A percentile compares a stretch with the other conserved stretches of the same genome.
These are phyloP conservation scores for Drosophila novamexicana DNA, from an alignment of 1,140 invertebrate species.

Conservation along the genomic window DNA sequence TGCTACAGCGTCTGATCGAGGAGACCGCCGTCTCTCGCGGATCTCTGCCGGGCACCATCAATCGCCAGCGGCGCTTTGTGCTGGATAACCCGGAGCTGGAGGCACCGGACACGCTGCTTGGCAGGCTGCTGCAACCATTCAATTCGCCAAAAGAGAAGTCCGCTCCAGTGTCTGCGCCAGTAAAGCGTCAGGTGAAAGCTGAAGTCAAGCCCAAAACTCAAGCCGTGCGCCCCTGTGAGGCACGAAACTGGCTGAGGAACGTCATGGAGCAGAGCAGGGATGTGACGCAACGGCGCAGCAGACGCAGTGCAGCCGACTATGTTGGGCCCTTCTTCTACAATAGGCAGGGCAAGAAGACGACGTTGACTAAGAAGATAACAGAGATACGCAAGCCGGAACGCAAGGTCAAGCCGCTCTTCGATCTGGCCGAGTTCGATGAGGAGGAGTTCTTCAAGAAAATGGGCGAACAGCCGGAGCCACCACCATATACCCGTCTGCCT, in stretches of 20 bases:
- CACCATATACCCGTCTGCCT: slow-evolving; percentile 60
- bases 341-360: slow-evolving; percentile 56
- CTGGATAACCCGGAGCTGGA: slow-evolving; percentile 51
- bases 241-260: slow-evolving; percentile 58
- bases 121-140: slow-evolving; percentile 50
- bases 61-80: slow-evolving; percentile 66
- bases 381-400: slow-evolving; percentile 76
- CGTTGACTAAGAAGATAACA: slow-evolving; percentile 75
- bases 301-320: slow-evolving; percentile 53
- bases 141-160: not conserved
- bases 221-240: slow-evolving; percentile 39
- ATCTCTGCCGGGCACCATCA: slow-evolving; percentile 49
- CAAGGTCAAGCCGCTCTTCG: slow-evolving; percentile 62
- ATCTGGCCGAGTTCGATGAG: slow-evolving; percentile 74
- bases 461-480: slow-evolving; percentile 60
- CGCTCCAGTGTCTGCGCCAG: not conserved
- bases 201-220: slow-evolving; percentile 7
- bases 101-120: slow-evolving; percentile 25
- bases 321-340: slow-evolving; percentile 69
- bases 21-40: slow-evolving; percentile 64
- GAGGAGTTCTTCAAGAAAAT: slow-evolving; percentile 80
- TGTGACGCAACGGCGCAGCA: slow-evolving; percentile 39
- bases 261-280: slow-evolving; percentile 57
- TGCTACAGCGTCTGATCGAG: slow-evolving; percentile 74
- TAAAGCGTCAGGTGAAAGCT: slow-evolving; percentile 43